A percentile compares a stretch with the other conserved stretches of the same genome.
Conservation (phyloP, 1,140 invertebrate genomes). For the Ruditapes philippinarum region DNA sequence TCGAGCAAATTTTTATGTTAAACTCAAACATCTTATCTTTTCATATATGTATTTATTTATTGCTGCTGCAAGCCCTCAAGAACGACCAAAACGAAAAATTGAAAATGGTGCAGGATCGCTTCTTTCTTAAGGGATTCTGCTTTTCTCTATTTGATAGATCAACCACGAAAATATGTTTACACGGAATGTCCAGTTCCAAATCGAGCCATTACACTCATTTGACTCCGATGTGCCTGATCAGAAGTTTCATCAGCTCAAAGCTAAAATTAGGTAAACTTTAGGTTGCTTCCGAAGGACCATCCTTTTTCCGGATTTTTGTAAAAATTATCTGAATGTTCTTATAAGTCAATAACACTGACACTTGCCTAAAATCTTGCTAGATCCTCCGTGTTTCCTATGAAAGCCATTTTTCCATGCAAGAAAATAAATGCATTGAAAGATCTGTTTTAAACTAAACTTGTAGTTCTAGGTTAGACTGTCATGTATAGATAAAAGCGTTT, state of each 20-base stretch:
- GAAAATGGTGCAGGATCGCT: too few relatives aligned
- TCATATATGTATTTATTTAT: too few relatives aligned
- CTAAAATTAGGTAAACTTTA: background rate
- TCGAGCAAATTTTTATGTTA: too few relatives aligned
- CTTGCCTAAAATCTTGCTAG: slow-evolving; percentile 28
- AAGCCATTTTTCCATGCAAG: slow-evolving; percentile 16
- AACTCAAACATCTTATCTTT: too few relatives aligned
- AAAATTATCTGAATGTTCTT: background rate
- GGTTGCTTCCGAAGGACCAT: background rate
- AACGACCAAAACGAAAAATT: too few relatives aligned
- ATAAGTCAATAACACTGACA: slow-evolving; percentile 35
- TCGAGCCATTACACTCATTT: slow-evolving; percentile 24
- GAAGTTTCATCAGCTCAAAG: slow-evolving; percentile 41
- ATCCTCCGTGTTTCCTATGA: slow-evolving; percentile 6
- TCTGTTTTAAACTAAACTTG: slow-evolving; percentile 49
- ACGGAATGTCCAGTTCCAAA: background rate
- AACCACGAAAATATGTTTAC: slow-evolving; percentile 2
- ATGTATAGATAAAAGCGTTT: too few relatives aligned
- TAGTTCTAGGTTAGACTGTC: too few relatives aligned
- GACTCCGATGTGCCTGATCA: slow-evolving; percentile 3
- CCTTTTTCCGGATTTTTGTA: slow-evolving; percentile 6
- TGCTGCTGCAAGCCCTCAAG: too few relatives aligned
- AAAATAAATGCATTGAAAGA: slow-evolving; percentile 34
- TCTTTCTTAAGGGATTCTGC: too few relatives aligned
- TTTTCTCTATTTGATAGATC: too few relatives aligned